A percentile compares a stretch with the other conserved stretches of the same genome.
phyloP scores from a whole-genome alignment of 2,113 vertebrate species.

The Limanda limanda region DNA sequence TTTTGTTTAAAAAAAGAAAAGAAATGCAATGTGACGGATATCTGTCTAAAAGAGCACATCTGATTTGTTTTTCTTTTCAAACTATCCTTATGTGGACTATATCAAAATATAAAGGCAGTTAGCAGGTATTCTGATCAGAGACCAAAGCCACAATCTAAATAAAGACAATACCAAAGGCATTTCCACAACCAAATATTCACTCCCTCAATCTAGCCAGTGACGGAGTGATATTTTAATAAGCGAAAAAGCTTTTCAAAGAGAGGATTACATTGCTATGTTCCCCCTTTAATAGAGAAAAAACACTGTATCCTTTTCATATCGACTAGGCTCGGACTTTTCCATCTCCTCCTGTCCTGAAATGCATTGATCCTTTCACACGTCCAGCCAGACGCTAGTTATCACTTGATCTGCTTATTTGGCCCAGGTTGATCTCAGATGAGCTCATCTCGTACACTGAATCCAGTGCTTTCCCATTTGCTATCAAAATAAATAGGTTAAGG shows the following conservation, averaged over 20 bases:
- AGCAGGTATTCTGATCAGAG: constrained; percentile 38
- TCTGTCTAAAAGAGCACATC: constrained; percentile 1
- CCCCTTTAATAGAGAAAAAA: constrained; percentile 50
- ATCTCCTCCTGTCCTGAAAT: constrained; percentile 66
- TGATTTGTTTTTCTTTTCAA: neutral
- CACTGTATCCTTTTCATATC: constrained; percentile 54
- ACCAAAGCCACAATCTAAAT: constrained; percentile 34
- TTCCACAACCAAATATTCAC: constrained; percentile 15
- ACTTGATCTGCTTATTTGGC: constrained; percentile 74
- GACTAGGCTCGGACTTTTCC: constrained; percentile 52
- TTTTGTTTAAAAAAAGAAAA: neutral
- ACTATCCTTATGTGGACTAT: neutral
- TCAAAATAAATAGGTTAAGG: constrained; percentile 62
- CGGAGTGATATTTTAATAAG: constrained; percentile 48
- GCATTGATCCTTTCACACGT: constrained; percentile 72
- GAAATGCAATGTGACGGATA: neutral
- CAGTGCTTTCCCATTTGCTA: constrained; percentile 26
- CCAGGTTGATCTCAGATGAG: constrained; percentile 72
- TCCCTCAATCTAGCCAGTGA: constrained; percentile 29
- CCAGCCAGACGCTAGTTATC: constrained; percentile 66
- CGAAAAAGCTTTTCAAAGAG: constrained; percentile 56
- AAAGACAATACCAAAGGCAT: constrained; percentile 34
- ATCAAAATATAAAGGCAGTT: constrained; percentile 15
- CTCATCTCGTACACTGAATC: constrained; percentile 51
- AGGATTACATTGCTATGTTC: constrained; percentile 56